Conservation (phyloP, 2,888 invertebrate species). For the Beris chalybata region DNA sequence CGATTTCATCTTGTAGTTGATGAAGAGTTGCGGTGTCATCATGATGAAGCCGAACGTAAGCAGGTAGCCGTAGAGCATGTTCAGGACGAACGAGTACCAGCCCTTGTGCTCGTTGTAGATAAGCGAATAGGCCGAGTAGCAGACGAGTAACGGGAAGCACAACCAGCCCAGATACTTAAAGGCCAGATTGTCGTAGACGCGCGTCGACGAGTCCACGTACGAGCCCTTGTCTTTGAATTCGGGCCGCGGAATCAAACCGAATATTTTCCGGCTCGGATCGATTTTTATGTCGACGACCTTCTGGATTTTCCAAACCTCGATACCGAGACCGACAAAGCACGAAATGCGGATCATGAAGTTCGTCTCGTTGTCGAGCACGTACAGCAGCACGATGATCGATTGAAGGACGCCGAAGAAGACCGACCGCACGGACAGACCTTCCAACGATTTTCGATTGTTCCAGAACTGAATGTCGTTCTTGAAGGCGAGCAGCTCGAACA, state of each 20-base stretch:
- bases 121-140: slow-evolving; percentile 94
- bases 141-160: slow-evolving; percentile 87
- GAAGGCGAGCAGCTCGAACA: slow-evolving; percentile 98
- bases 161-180: slow-evolving; percentile 96
- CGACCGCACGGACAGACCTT: slow-evolving; percentile 95
- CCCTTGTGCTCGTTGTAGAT: slow-evolving; percentile 97
- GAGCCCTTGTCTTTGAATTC: slow-evolving; percentile 92
- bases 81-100: slow-evolving; percentile 97
- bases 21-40: slow-evolving; percentile 99
- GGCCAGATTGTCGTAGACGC: slow-evolving; percentile 90
- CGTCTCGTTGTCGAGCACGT: slow-evolving; percentile 98
- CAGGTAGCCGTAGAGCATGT: slow-evolving; percentile 96
- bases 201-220: slow-evolving; percentile 92
- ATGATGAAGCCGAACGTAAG: slow-evolving; percentile 99
- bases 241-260: slow-evolving; percentile 80
- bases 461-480: slow-evolving; percentile 99
- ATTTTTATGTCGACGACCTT: slow-evolving; percentile 88
- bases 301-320: slow-evolving; percentile 99
- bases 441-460: slow-evolving; percentile 95
- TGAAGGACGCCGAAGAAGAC: slow-evolving; percentile 99
- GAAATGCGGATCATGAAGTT: slow-evolving; percentile 94
- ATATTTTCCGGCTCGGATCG: slow-evolving; percentile 70
- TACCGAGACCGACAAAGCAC: slow-evolving; percentile 90
- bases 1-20: slow-evolving; percentile 98
- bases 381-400: slow-evolving; percentile 90